phyloP scores from a whole-genome alignment of 2,888 invertebrate genomes.

The Polymixis flavicincta region DNA sequence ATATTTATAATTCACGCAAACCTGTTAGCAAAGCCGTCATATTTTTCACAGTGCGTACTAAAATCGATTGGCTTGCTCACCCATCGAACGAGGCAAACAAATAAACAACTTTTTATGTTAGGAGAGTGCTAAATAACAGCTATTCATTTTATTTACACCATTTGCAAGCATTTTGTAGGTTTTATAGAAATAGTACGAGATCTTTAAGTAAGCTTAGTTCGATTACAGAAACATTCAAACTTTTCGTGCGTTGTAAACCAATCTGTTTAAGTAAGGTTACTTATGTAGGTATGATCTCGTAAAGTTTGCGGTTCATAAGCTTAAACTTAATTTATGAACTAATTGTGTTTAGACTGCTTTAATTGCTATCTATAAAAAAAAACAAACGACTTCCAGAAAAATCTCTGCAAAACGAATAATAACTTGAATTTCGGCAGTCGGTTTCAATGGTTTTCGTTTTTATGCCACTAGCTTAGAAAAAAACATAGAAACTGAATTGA shows the following conservation, averaged over 20 bases:
- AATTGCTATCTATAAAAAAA: no score
- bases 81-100: constrained; percentile 43
- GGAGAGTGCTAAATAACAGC: constrained; percentile 51
- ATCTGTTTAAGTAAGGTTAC: no score
- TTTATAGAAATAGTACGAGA: neutral
- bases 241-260: neutral
- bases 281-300: no score
- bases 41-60: constrained; percentile 25
- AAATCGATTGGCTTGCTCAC: constrained; percentile 39
- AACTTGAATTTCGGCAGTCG: no score
- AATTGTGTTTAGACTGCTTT: no score
- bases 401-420: no score
- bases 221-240: neutral
- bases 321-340: no score
- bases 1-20: constrained; percentile 21
- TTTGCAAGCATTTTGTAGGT: constrained; percentile 55
- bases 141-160: constrained; percentile 65
- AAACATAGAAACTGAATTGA: neutral
- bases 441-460: no score
- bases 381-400: no score
- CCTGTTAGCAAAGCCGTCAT: constrained; percentile 24
- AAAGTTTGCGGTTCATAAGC: no score
- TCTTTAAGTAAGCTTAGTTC: neutral
- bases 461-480: no score
- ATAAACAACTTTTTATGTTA: constrained; percentile 52